Evolutionary conservation across 2,888 invertebrate species (phyloP).

Genomic region (Ormyrus pomaceus): DNA sequence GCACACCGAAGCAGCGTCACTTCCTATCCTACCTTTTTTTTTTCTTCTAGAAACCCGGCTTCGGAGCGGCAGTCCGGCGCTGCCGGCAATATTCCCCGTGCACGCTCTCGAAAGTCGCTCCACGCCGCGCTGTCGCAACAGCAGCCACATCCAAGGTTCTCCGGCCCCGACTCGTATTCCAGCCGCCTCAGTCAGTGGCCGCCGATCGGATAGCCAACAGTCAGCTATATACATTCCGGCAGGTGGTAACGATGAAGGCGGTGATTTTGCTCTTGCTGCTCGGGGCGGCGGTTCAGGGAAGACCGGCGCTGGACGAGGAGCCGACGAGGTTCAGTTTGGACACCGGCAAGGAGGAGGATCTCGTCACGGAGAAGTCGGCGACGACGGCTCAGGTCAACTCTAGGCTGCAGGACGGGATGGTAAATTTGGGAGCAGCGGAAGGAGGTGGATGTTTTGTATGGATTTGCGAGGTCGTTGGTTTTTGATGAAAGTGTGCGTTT

Average conservation of each 20-base stretch:
- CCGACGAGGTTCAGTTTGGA: conserved; percentile 45
- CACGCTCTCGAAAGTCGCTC: conserved; percentile 33
- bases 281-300: background rate
- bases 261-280: background rate
- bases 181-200: conserved; percentile 9
- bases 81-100: background rate
- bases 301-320: conserved; percentile 38
- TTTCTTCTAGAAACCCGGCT: too few species aligned
- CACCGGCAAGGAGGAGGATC: conserved; percentile 8
- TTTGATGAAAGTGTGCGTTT: too few species aligned
- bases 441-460: too few species aligned
- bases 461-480: too few species aligned
- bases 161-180: conserved; percentile 14
- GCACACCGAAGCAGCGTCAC: too few species aligned
- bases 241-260: background rate
- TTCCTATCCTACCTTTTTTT: too few species aligned
- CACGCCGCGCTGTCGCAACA: conserved; percentile 20
- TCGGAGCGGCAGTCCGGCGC: too few species aligned
- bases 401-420: conserved; percentile 45
- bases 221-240: background rate
- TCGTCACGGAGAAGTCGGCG: background rate
- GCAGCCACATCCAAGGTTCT: conserved; percentile 14
- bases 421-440: background rate
- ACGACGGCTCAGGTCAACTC: background rate
- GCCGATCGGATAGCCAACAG: conserved; percentile 19